Evolutionary conservation across 2,113 vertebrate genomes (phyloP).

Genomic region (Vidua macroura): DNA sequence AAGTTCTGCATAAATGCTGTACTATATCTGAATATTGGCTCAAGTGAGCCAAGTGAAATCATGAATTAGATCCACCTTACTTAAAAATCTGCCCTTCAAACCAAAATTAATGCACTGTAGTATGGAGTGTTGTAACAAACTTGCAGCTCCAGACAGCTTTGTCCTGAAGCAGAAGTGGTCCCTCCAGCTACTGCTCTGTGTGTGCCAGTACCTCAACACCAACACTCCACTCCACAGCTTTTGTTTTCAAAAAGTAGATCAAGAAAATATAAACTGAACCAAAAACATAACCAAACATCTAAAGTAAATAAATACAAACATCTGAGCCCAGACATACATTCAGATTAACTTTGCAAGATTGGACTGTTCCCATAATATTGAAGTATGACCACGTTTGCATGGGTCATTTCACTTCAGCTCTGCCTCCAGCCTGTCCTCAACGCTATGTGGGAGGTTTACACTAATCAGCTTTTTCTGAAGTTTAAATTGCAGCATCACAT

Average conservation of each 20-base stretch:
- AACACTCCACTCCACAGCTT: not conserved
- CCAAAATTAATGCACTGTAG: not conserved
- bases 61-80: not conserved
- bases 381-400: not conserved
- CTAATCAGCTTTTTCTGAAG: constrained; percentile 62
- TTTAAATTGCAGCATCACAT: constrained; percentile 39
- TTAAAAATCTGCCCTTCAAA: not conserved
- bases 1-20: not conserved
- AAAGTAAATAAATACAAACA: not conserved
- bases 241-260: not conserved
- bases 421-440: constrained; percentile 8
- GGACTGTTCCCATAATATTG: not conserved
- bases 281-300: not conserved
- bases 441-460: not conserved
- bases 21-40: not conserved
- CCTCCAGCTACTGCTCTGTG: not conserved
- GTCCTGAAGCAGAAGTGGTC: not conserved
- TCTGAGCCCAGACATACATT: not conserved
- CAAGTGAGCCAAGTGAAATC: not conserved
- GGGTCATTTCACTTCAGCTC: not conserved
- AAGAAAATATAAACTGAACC: not conserved
- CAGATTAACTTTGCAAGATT: not conserved
- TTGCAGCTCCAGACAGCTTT: not conserved
- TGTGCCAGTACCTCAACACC: not conserved
- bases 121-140: not conserved